Evolutionary conservation across 2,888 invertebrate species (phyloP), one percentile per base, ranked within the genome.

Genomic region (Osmoderma eremita): DNA sequence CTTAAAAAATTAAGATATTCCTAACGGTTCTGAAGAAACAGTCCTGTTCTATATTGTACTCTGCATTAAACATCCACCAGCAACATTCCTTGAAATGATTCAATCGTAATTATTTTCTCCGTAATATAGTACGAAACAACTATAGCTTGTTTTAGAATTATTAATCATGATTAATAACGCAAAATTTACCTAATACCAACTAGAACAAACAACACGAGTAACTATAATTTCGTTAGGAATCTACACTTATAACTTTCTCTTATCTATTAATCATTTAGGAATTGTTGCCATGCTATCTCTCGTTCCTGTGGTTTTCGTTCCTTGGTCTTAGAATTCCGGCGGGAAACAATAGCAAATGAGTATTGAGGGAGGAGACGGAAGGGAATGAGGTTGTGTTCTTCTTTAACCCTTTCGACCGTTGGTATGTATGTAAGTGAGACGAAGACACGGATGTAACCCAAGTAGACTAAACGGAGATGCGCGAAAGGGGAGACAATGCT

Each of bases 191-290:
- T 42, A 58, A 39, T 30, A 30, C 8, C 17, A 54, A 58, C 42
- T 24, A 41, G 13, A 58, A 24, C 45, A 20, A 30, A 30, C 30
- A 30, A 30, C 30, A 10, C 30, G 24, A 24, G 30, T 22, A 15
- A 42, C 42, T 58, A 45, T 42, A 56, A 56, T 56, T 56, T 41
- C 56, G 41, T 56, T 56, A 56, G 41, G 56, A 53, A 53, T 53
- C 53, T 53, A 53, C 30, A 30, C 53, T 53, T 38, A 41, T 22
- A 56, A 41, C 56, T 56, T 42, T 42, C 41, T 42, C 56, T 61
- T 61, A 61, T 61, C 58, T 61, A 61, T 61, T 61, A 61, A 61
- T 61, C 58, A 61, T 45, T 61, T 30, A 18, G 45, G 45, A 45
- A 56, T 61, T 45, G 42, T 61, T 45, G 42, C 30, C 45, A 45